Base-by-base conservation (phyloP, 2,888 invertebrate genomes). In the Dioctria rufipes region DNA sequence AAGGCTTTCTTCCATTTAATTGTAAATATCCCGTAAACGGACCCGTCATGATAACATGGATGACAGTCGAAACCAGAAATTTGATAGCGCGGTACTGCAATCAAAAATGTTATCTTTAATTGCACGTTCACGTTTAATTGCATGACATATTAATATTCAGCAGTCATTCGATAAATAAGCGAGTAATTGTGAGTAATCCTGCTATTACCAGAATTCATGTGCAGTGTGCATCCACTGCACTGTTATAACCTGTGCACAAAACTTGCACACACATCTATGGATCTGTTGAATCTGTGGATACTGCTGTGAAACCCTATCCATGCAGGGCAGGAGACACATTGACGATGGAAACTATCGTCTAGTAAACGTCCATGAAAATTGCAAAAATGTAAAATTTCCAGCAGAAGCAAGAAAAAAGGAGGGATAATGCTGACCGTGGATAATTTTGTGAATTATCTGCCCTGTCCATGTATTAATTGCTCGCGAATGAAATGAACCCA, bases 401-500 rank as follows among this genome's bases (percentile, higher is more conserved):
- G 60, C 58, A 60, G 60, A 60, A 75, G 73, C 60, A 42, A 25
- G 25, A 25, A 25, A 60, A 75, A 75, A 54, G 42, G 37, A 63
- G 5, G 63, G 39, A 71, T 39, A 63, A 39, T 39, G 39, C 46
- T 42, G 77, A 63, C 77, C 63, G 77, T 63, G 63, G 63, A 77
- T 77, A 77, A 77, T 77, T 77, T 77, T 9, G 77, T 77, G 77
- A 77, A 77, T 77, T 77, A 77, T 77, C 63, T 77, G 46, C 13
- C 63, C 8, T 77, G 77, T 77, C 77, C 77, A 88, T 86, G 87
- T 88, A 88, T 88, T 87, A 88, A 87, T 87, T 87, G 87, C 84
- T 87, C 87, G 86, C 86, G 87, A 86, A 85, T 86, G 85, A 85
- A 85, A 84, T 81, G 83, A 58, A 67, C 81, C 81, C 71, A 78